Evolutionary conservation across 2,797 vertebrate species (phyloP).

Genomic region (Labeo calbasu): DNA sequence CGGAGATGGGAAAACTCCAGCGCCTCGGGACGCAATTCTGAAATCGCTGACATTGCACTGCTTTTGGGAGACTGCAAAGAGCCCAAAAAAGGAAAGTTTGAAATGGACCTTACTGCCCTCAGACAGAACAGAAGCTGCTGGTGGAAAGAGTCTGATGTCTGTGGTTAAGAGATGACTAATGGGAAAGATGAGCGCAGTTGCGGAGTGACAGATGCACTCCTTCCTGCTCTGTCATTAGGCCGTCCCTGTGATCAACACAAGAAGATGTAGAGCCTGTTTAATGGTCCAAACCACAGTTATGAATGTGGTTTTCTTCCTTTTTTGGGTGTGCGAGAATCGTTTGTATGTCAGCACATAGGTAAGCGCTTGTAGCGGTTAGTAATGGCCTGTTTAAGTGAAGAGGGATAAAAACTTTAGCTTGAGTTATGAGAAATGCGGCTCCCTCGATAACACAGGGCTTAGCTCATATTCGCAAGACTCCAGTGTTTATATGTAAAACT

Average conservation of each 20-base stretch:
- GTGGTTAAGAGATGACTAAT: constrained; percentile 46
- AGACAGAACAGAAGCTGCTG: constrained; percentile 16
- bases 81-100: constrained; percentile 8
- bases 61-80: background rate
- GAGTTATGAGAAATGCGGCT: background rate
- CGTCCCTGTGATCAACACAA: constrained; percentile 51
- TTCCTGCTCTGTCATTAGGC: constrained; percentile 51
- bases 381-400: constrained; percentile 19
- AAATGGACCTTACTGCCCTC: constrained; percentile 21
- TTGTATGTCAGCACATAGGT: constrained; percentile 34
- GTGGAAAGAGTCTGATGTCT: constrained; percentile 22
- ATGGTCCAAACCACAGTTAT: constrained; percentile 35
- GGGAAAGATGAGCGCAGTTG: constrained; percentile 45
- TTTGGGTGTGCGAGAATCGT: constrained; percentile 39
- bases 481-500: background rate
- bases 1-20: constrained; percentile 3
- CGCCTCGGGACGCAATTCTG: constrained; percentile 1
- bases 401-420: background rate
- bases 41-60: background rate
- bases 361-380: constrained; percentile 33
- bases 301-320: constrained; percentile 34
- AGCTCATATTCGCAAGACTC: background rate
- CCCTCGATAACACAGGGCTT: background rate
- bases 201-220: constrained; percentile 39
- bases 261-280: constrained; percentile 31